Evolutionary conservation across 2,797 vertebrate species (phyloP).

Genomic region (Loriculus beryllinus): DNA sequence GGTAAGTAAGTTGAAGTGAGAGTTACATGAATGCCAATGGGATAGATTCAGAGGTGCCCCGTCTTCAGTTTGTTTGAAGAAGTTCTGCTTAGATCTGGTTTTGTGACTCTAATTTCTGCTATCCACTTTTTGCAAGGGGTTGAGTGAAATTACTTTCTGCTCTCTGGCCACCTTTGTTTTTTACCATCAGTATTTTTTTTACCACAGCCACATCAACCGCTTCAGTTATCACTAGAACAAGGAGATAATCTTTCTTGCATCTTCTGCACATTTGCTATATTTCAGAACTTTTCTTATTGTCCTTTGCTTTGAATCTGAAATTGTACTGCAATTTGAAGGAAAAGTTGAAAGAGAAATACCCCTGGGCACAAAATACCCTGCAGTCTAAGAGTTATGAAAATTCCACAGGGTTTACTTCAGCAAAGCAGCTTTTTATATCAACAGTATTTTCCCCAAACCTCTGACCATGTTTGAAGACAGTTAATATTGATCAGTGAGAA

Average conservation of each 20-base stretch:
- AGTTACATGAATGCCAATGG: background rate
- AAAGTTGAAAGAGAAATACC: background rate
- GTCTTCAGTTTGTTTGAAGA: background rate
- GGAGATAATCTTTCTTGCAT: background rate
- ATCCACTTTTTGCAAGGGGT: background rate
- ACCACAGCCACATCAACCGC: background rate
- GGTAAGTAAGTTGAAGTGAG: background rate
- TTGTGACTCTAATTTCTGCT: background rate
- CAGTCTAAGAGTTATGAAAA: background rate
- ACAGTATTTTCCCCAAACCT: background rate
- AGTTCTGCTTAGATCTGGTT: background rate
- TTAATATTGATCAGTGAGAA: background rate
- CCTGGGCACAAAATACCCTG: background rate
- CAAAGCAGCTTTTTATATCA: background rate
- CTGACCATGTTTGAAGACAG: background rate
- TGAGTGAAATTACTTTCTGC: background rate
- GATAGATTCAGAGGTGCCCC: background rate
- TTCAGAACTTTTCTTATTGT: background rate
- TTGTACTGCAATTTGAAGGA: background rate
- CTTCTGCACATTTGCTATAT: background rate
- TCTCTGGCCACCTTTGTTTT: background rate
- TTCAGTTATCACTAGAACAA: background rate
- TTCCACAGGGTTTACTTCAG: background rate
- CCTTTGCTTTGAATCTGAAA: background rate
- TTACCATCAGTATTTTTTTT: background rate